Evolutionary conservation across 2,113 vertebrate species (phyloP), one percentile per base, ranked within the genome.

Genomic region (Anarhynchus alexandrinus): DNA sequence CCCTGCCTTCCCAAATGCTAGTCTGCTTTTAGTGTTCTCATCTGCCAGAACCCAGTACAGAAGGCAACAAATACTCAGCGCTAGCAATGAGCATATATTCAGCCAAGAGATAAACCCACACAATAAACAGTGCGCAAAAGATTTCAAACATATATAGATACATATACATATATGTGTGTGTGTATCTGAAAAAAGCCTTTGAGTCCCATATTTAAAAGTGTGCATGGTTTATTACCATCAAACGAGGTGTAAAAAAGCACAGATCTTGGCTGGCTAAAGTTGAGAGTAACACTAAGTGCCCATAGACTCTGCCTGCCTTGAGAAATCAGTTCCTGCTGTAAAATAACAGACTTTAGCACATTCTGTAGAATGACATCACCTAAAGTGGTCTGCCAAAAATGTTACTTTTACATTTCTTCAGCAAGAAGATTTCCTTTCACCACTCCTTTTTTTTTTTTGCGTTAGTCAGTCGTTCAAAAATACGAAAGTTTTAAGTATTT

Each of bases 391-490:
- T 97, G 97, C 98, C 98, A 98, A 97, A 98, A 97, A 97, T 81
- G 90, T 95, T 97, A 97, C 97, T 98, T 98, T 96, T 93, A 90
- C 78, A n/a, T 98, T 97, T 97, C 94, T 98, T 88, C 90, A 96
- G 87, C 42, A 59, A 97, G 95, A 97, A 54, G 52, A 97, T 97
- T 97, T 97, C 90, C 93, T 96, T 96, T 97, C 95, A 96, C 89
- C 62, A 66, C 54, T 91, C 89, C 49, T 77, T n/a, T 47, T 77
- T 86, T 84, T 89, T 67, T 86, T 93, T 93, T 58, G 15, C 85
- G 40, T 94, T 86, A 92, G 91, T 93, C 87, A 90, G 61, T 96
- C 1, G 0, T 94, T 97, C 70, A 96, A 95, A 98, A 97, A 51
- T 88, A 96, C 30, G 11, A 94, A 93, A 45, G 82, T 93, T 88